Evolutionary conservation across 1,140 invertebrate genomes (phyloP).

Genomic region (Oppia nitens): DNA sequence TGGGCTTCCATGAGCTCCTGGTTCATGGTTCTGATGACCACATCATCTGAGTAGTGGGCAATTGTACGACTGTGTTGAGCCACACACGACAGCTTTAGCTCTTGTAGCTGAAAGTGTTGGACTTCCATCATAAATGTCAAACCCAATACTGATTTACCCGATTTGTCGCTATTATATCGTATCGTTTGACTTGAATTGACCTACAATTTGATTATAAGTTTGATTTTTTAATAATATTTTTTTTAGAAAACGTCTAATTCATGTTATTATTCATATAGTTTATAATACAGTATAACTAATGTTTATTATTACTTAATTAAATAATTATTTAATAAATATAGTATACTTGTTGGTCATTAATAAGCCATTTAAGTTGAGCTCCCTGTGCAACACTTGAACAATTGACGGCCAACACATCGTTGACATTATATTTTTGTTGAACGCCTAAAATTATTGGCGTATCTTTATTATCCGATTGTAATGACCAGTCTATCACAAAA

Average conservation of each 20-base stretch:
- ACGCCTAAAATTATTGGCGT: conserved; percentile 60
- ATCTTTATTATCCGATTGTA: conserved; percentile 30
- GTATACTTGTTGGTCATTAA: conserved; percentile 21
- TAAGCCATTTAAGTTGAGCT: conserved; percentile 20
- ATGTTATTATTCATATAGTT: too few relatives aligned
- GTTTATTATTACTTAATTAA: neutral
- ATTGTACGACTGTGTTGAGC: neutral
- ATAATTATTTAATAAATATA: neutral
- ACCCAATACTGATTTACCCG: neutral
- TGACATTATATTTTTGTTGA: conserved; percentile 54
- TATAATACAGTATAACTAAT: neutral
- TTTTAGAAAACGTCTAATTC: too few relatives aligned
- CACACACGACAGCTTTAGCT: conserved; percentile 7
- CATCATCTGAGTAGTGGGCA: conserved; percentile 10
- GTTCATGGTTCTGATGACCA: conserved; percentile 8
- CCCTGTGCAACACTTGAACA: conserved; percentile 34
- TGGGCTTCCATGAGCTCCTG: neutral
- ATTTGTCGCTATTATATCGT: neutral
- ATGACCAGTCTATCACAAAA: neutral
- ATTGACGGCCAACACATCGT: conserved; percentile 59
- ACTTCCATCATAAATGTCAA: conserved; percentile 6
- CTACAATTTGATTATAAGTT: neutral
- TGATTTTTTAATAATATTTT: too few relatives aligned
- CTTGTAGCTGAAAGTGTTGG: conserved; percentile 11
- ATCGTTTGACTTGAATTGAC: conserved; percentile 1